A percentile compares a stretch with the other conserved stretches of the same genome.
These are phyloP conservation scores for Aphaenogaster rudis DNA, from an alignment of 1,140 invertebrate genomes.

Conservation along the genomic window DNA sequence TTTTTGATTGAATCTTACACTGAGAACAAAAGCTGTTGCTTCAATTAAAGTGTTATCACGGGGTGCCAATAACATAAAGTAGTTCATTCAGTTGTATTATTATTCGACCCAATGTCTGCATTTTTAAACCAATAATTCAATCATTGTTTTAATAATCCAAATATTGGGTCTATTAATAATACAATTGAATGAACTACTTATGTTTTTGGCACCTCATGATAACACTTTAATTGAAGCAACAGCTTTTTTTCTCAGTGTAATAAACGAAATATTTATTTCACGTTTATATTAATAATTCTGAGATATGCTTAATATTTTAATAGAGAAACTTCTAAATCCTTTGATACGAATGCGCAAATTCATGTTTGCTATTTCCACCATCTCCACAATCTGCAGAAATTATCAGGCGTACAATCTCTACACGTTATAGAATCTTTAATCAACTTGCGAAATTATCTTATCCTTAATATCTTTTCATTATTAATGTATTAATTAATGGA, in stretches of 20 bases:
- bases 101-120: too few relatives aligned
- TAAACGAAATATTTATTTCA: conserved; percentile 10
- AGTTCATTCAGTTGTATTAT: too few relatives aligned
- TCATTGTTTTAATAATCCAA: too few relatives aligned
- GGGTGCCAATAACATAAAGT: too few relatives aligned
- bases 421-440: conserved; percentile 10
- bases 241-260: too few relatives aligned
- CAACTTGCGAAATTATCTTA: conserved; percentile 1
- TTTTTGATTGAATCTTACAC: neutral
- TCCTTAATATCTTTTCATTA: conserved; percentile 41
- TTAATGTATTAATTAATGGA: conserved; percentile 56
- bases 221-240: too few relatives aligned
- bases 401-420: neutral
- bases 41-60: too few relatives aligned
- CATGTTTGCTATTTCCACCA: neutral
- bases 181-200: too few relatives aligned
- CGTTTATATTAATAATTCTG: neutral
- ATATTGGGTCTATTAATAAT: neutral
- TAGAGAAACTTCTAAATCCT: neutral
- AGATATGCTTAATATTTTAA: conserved; percentile 1
- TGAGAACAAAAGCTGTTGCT: too few relatives aligned
- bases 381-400: neutral
- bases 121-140: too few relatives aligned
- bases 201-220: too few relatives aligned
- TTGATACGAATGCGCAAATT: neutral